These are phyloP conservation scores for Melanerpes aurifrons DNA, from an alignment of 2,113 vertebrate genomes.

Conservation along the genomic window DNA sequence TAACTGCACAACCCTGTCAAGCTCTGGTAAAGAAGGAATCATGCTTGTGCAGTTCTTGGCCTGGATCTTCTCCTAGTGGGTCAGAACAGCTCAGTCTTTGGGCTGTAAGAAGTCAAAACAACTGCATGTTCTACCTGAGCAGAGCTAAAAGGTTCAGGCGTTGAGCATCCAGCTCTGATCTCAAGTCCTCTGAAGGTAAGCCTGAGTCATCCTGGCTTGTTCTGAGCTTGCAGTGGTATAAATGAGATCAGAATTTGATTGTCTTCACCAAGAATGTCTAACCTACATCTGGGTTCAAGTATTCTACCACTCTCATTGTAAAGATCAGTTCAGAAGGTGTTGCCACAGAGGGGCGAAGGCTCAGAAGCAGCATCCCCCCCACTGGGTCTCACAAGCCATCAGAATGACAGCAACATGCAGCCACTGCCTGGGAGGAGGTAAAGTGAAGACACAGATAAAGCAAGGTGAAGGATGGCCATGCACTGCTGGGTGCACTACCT, in stretches of 20 bases:
- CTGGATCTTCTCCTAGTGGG: background rate
- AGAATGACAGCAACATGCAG: background rate
- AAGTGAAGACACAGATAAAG: background rate
- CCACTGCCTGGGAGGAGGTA: background rate
- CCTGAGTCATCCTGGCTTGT: conserved; percentile 4
- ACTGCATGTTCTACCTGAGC: background rate
- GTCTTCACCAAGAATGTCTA: background rate
- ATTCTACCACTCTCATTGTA: too few species aligned
- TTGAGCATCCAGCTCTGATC: background rate
- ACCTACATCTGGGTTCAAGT: too few species aligned
- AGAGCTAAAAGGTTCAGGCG: background rate
- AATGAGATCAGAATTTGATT: conserved; percentile 8
- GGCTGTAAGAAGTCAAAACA: background rate
- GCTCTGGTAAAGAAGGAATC: background rate
- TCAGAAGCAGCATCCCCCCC: background rate
- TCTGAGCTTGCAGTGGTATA: conserved; percentile 2
- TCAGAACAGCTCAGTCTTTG: background rate
- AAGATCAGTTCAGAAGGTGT: too few species aligned
- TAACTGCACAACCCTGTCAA: background rate
- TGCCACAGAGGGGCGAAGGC: background rate
- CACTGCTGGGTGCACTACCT: background rate
- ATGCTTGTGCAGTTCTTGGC: background rate
- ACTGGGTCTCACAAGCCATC: background rate
- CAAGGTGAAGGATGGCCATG: background rate
- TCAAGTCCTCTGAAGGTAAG: conserved; percentile 3